phyloP scores from a whole-genome alignment of 2,888 invertebrate species.

The Drosophila macrospina region DNA sequence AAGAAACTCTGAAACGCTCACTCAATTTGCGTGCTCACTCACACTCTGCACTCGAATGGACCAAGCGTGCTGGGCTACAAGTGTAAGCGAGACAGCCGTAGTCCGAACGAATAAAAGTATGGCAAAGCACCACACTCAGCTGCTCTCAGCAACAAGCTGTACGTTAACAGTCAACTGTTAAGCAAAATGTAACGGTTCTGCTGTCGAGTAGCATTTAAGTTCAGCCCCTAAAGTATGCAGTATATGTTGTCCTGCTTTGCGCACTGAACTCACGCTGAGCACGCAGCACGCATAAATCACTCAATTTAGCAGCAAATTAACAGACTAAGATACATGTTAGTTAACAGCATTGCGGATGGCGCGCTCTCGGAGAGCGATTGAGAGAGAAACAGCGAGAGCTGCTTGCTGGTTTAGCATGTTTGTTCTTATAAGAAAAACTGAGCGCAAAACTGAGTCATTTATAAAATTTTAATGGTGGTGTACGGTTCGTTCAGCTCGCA shows the following conservation, averaged over 20 bases:
- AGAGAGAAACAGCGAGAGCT: slow-evolving; percentile 15
- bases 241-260: slow-evolving; percentile 14
- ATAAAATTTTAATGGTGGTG: slow-evolving; percentile 83
- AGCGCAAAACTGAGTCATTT: slow-evolving; percentile 73
- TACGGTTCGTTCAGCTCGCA: slow-evolving; percentile 77
- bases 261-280: slow-evolving; percentile 25
- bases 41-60: slow-evolving; percentile 22
- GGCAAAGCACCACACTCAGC: slow-evolving; percentile 23
- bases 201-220: slow-evolving; percentile 17
- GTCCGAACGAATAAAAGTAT: slow-evolving; percentile 4
- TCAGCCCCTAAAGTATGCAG: slow-evolving; percentile 53
- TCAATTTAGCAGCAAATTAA: slow-evolving; percentile 31
- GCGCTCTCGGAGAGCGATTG: slow-evolving; percentile 28
- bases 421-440: slow-evolving; percentile 64
- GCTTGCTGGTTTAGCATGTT: slow-evolving; percentile 34
- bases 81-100: slow-evolving; percentile 50
- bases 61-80: slow-evolving; percentile 9
- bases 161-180: slow-evolving; percentile 34
- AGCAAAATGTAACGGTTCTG: not conserved
- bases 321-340: slow-evolving; percentile 43
- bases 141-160: not conserved
- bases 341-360: slow-evolving; percentile 50
- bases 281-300: slow-evolving; percentile 7
- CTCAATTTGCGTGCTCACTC: slow-evolving; percentile 34
- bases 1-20: not conserved